Evolutionary conservation across 2,113 vertebrate genomes (phyloP), one percentile per base, ranked within the genome.

Genomic region (Amia ocellicauda): DNA sequence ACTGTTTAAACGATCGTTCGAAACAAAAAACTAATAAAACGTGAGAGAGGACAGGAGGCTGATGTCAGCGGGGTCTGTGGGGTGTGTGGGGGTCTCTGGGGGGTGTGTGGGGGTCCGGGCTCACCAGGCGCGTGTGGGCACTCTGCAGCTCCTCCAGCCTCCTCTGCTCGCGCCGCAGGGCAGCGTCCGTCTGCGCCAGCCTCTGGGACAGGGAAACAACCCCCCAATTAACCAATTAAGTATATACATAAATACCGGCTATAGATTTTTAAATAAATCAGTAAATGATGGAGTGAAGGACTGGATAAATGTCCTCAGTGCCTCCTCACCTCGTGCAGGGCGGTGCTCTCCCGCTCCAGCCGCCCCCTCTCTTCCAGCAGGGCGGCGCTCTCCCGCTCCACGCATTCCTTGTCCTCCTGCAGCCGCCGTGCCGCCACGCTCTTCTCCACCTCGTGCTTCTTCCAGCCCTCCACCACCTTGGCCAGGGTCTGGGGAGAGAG

Each of bases 381-480:
- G 67, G 75, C 83, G 64, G 69, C 71, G 59, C 74, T 69, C 20
- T 66, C 66, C 19, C 71, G 69, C 41, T 86, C 81, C 0, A 71
- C 78, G 0, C 56, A 74, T 65, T 88, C 82, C 42, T 80, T 85
- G 59, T 89, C 82, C 49, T 83, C 74, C 42, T 83, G 83, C 51
- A 90, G 79, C 4, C 73, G 72, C 7, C 67, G 74, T 19, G 88
- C 57, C 3, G 74, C 68, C 26, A 82, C 80, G 7, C 71, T 83
- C 50, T 79, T 73, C 65, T 89, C 85, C 3, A 75, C 72, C 61
- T 91, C 89, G 7, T 90, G 88, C 20, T 70, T 76, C 41, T 81
- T 85, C 90, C 90, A 91, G 52, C 90, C 86, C 19, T 88, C 89
- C 27, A 90, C 87, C 58, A 91, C 87, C 17, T 85, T 80, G 23